Evolutionary conservation across 2,888 invertebrate genomes (phyloP).

Genomic region (Idaea dimidiata): DNA sequence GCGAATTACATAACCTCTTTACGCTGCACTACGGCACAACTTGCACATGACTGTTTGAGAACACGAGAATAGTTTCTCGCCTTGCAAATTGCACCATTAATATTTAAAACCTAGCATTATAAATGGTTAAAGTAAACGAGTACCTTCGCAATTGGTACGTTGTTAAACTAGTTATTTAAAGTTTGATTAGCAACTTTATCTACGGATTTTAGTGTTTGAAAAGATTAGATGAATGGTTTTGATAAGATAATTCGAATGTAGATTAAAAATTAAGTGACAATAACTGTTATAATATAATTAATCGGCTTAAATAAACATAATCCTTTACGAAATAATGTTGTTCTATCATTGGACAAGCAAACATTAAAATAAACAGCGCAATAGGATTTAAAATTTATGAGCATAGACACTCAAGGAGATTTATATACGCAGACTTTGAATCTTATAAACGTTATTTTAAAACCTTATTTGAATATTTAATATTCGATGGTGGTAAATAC

Average conservation of each 20-base stretch:
- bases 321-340: slow-evolving; percentile 19
- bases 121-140: slow-evolving; percentile 46
- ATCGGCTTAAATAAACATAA: slow-evolving; percentile 29
- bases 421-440: slow-evolving; percentile 21
- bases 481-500: slow-evolving; percentile 13
- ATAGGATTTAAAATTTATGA: slow-evolving; percentile 24
- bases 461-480: slow-evolving; percentile 24
- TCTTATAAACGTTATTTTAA: slow-evolving; percentile 19
- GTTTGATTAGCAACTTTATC: neutral
- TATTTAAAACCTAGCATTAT: slow-evolving; percentile 61
- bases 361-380: slow-evolving; percentile 21
- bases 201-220: neutral
- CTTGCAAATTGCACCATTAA: slow-evolving; percentile 62
- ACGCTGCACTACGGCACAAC: slow-evolving; percentile 7
- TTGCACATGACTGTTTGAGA: slow-evolving; percentile 24
- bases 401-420: slow-evolving; percentile 25
- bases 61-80: slow-evolving; percentile 37
- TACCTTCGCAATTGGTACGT: slow-evolving; percentile 36
- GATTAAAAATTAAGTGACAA: slow-evolving; percentile 19
- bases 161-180: neutral
- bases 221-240: neutral
- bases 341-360: slow-evolving; percentile 21
- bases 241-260: slow-evolving; percentile 18
- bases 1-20: slow-evolving; percentile 36
- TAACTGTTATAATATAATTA: slow-evolving; percentile 24